Conservation (phyloP, 1,140 invertebrate species). For the Camponotus pennsylvanicus region DNA sequence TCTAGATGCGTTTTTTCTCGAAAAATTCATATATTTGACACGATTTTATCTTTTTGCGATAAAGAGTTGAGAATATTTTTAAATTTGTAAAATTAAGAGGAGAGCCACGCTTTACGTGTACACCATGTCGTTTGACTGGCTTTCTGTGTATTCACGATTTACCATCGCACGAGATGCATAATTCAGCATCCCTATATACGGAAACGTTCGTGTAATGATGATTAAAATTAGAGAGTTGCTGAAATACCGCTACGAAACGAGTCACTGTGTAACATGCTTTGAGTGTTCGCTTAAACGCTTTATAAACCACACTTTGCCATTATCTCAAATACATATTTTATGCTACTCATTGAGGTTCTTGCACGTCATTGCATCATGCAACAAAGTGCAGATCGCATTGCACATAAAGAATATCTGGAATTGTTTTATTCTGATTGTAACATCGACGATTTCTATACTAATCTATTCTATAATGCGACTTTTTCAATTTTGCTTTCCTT, state of each 20-base stretch:
- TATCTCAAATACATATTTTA: slow-evolving; percentile 41
- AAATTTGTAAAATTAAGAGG: background rate
- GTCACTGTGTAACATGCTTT: slow-evolving; percentile 46
- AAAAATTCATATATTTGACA: background rate
- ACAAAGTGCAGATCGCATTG: slow-evolving; percentile 12
- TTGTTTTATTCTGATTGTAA: slow-evolving; percentile 28
- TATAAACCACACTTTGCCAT: slow-evolving; percentile 43
- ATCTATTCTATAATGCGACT: background rate
- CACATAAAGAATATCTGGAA: background rate
- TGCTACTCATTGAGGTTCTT: slow-evolving; percentile 16
- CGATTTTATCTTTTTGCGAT: background rate
- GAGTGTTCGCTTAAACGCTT: slow-evolving; percentile 58
- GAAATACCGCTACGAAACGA: slow-evolving; percentile 35
- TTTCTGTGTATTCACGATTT: slow-evolving; percentile 54
- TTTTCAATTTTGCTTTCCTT: background rate
- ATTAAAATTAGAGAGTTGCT: slow-evolving; percentile 37
- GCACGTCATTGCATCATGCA: slow-evolving; percentile 33
- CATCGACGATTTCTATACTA: background rate
- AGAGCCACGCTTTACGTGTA: slow-evolving; percentile 21
- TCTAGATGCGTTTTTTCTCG: background rate
- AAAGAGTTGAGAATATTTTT: background rate
- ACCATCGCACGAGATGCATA: slow-evolving; percentile 51
- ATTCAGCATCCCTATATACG: slow-evolving; percentile 27
- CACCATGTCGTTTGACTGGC: slow-evolving; percentile 28
- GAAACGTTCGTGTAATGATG: slow-evolving; percentile 23